Evolutionary conservation across 2,797 vertebrate species (phyloP).

Genomic region (Clarias fuscus): DNA sequence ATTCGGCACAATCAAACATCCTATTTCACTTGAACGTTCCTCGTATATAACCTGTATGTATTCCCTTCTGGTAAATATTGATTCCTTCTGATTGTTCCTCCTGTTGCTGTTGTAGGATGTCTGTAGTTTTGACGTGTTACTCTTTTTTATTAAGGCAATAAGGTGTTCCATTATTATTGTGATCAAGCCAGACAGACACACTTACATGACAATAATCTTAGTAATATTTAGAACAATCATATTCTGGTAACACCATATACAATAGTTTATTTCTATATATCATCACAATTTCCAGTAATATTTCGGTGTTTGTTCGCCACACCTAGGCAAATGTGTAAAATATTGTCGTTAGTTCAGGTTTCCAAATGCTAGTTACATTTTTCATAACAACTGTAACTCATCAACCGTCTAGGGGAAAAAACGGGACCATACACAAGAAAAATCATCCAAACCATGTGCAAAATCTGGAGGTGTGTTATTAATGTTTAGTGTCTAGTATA

Average conservation of each 20-base stretch:
- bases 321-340: neutral
- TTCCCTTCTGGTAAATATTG: neutral
- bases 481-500: neutral
- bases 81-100: neutral
- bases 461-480: neutral
- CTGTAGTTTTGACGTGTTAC: neutral
- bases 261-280: neutral
- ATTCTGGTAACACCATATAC: neutral
- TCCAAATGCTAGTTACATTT: neutral
- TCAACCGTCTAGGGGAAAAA: neutral
- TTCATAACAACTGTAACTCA: neutral
- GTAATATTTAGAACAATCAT: neutral
- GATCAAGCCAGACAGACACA: neutral
- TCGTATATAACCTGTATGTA: too few relatives aligned
- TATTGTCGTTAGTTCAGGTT: neutral
- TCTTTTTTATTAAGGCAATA: neutral
- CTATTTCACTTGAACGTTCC: too few relatives aligned
- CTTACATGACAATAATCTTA: neutral
- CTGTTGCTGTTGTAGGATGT: neutral
- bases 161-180: neutral
- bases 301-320: too few relatives aligned
- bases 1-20: too few relatives aligned
- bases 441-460: neutral
- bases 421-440: too few relatives aligned
- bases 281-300: conserved; percentile 1